Evolutionary conservation across 2,888 invertebrate species (phyloP), one percentile per base, ranked within the genome.

Genomic region (Coleophora flavipennella): DNA sequence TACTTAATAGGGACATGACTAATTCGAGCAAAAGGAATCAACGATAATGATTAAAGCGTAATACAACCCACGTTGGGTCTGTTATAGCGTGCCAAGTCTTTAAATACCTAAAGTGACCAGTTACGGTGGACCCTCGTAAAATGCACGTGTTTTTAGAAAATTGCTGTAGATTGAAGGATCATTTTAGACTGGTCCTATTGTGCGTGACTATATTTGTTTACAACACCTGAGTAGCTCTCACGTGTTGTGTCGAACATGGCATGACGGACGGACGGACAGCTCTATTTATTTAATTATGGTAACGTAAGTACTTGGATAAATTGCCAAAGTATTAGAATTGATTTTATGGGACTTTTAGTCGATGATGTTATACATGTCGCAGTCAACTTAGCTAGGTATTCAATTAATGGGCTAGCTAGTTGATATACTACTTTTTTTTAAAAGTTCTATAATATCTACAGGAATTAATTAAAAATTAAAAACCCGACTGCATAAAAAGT

Each of bases 21-120:
- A 63, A 67, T 60, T 55, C 48, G 47, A 48, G 47, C 50, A 61
- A 65, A 49, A 65, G 13, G 3, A 34, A 8, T 26, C 7, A n/a
- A n/a, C 33, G 10, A 2, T 68, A 69, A 46, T 59, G 56, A 62
- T 52, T 63, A 63, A 59, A 50, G 62, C 67, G 59, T 62, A 59
- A 41, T 31, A 32, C 45, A 61, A 45, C 74, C 76, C 60, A 77
- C 75, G 51, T 54, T 50, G 38, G 45, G 51, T 54, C 61, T 50
- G 54, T 73, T 70, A 76, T 77, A 75, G 60, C 57, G 44, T 53
- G 40, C 13, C 44, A 32, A n/a, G 10, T 40, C 46, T 45, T 20
- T 20, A 44, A 38, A 41, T 33, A n/a, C n/a, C n/a, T n/a, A 42
- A 43, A 27, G 32, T 36, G 43, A 44, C 49, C 51, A 50, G 38